phyloP scores from a whole-genome alignment of 2,797 vertebrate species.

The Limnodromus scolopaceus region DNA sequence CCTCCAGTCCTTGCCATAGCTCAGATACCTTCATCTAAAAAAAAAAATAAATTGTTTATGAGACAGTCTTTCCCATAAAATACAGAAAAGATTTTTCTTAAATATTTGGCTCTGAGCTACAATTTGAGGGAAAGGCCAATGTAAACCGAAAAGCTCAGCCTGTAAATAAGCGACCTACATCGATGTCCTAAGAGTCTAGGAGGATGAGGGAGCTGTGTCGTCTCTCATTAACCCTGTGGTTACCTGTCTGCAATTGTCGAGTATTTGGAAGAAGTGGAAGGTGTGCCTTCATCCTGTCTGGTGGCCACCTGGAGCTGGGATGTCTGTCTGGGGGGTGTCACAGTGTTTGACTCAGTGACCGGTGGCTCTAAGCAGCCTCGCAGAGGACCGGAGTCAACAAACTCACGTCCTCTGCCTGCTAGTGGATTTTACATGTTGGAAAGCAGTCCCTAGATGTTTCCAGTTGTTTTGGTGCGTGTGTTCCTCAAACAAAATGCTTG shows the following conservation, averaged over 20 bases:
- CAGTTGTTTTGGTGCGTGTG: not conserved
- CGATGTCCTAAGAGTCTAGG: not conserved
- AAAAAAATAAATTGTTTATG: not conserved
- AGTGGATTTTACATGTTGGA: not conserved
- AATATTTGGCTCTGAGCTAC: not conserved
- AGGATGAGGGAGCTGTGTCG: not conserved
- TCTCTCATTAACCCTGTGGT: not conserved
- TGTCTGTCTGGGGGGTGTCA: not conserved
- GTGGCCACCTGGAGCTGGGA: accelerated
- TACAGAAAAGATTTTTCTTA: not conserved
- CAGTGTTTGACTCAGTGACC: accelerated
- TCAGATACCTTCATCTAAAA: not conserved
- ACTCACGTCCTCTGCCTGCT: not conserved
- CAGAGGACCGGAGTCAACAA: not conserved
- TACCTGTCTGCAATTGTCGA: not conserved
- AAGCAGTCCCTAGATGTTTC: not conserved
- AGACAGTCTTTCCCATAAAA: not conserved
- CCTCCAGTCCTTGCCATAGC: not conserved
- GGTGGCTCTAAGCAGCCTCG: not conserved
- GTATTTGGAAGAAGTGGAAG: not conserved
- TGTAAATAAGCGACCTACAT: not conserved
- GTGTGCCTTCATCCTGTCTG: accelerated
- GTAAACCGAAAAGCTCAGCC: not conserved
- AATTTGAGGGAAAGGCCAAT: not conserved
- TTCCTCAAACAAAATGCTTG: not conserved